Base-by-base conservation (phyloP, 2,888 invertebrate genomes). In the Tetranychus truncatus region DNA sequence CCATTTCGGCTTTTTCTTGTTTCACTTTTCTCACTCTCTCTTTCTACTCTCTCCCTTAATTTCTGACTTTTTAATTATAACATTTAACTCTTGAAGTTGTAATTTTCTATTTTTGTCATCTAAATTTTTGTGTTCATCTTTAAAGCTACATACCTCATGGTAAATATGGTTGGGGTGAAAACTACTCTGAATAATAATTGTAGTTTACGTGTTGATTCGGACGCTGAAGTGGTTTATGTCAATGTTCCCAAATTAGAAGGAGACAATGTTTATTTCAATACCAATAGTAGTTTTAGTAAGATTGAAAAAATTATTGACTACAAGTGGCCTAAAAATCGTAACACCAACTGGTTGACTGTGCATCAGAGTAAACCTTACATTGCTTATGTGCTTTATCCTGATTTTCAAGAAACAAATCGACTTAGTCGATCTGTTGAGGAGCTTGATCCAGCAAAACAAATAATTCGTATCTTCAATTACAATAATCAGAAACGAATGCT, bases 251-350 rank as follows among this genome's bases (percentile, higher is more conserved):
- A 55, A 24, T 45, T 24, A 1, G 73, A 44, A n/a, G 24, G 20
- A 15, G 73, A 65, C 65, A 44, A 73, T 66, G 73, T 73, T 34
- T 55, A 21, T 20, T 45, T 34, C 9, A 65, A 21, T 20, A 75
- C 75, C 18, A 75, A 75, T 71, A 71, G 69, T 65, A 34, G 73
- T 71, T 75, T 75, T 65, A 71, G 71, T n/a, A 75, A 75, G 69
- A 71, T 75, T 11, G 69, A 67, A 46, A 67, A 65, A 55, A 34
- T 75, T 2, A 69, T 75, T 20, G 74, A 75, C 66, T 75, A 71
- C 34, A 74, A 69, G 46, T 75, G 75, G 75, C 71, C 71, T 8
- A 65, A 46, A 73, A 24, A 1, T 18, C 45, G 15, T 34, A 75
- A 75, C 18, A 44, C 44, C 15, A 75, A 75, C 73, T 73, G 67